phyloP scores from a whole-genome alignment of 2,888 invertebrate genomes.

The Pycnomerus fuliginosus region DNA sequence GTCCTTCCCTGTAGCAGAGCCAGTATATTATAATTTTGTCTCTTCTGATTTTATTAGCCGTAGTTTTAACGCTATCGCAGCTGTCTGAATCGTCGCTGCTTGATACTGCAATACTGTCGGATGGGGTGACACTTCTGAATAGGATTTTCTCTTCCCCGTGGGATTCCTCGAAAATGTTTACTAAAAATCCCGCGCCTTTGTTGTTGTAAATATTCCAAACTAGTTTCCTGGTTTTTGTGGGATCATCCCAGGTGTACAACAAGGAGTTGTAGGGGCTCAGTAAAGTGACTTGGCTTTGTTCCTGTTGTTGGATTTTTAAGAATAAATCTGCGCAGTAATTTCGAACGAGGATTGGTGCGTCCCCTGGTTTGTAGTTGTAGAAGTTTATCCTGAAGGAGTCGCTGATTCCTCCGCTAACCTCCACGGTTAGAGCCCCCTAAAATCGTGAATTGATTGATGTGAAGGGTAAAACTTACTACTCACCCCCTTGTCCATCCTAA shows the following conservation, averaged over 20 bases:
- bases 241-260: conserved; percentile 85
- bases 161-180: conserved; percentile 72
- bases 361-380: conserved; percentile 70
- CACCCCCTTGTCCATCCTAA: conserved; percentile 83
- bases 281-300: conserved; percentile 66
- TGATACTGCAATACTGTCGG: conserved; percentile 46
- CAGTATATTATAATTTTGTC: conserved; percentile 79
- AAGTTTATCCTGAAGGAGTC: conserved; percentile 75
- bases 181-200: conserved; percentile 69
- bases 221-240: conserved; percentile 67
- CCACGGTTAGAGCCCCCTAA: conserved; percentile 69
- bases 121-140: conserved; percentile 67
- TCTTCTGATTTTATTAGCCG: conserved; percentile 65
- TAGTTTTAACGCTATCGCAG: conserved; percentile 46
- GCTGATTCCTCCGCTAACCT: conserved; percentile 72
- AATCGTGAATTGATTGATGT: conserved; percentile 9
- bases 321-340: conserved; percentile 82
- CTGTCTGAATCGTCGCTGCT: conserved; percentile 61
- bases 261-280: conserved; percentile 74
- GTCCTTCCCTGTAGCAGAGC: conserved; percentile 75
- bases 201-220: conserved; percentile 84
- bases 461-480: conserved; percentile 27
- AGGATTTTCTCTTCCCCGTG: conserved; percentile 72
- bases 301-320: conserved; percentile 72
- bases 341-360: conserved; percentile 80